Evolutionary conservation across 2,888 invertebrate genomes (phyloP).

Genomic region (Drosophila niveifrons): DNA sequence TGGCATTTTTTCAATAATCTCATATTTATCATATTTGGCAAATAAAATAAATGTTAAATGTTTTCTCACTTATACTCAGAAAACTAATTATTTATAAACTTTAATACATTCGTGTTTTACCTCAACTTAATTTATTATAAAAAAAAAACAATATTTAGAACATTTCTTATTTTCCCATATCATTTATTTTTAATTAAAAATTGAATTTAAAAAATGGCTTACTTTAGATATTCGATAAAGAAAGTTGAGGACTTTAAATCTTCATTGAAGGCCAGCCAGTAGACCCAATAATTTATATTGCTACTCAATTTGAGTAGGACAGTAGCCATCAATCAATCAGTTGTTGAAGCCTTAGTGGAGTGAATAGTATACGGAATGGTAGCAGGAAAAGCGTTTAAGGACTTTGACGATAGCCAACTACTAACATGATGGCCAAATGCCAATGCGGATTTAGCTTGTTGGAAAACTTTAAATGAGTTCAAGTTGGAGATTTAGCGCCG

Average conservation of each 20-base stretch:
- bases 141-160: too few relatives aligned
- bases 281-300: constrained; percentile 13
- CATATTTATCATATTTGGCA: too few relatives aligned
- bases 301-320: neutral
- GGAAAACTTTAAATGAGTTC: constrained; percentile 78
- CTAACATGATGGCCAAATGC: constrained; percentile 66
- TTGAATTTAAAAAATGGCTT: too few relatives aligned
- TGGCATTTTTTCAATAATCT: too few relatives aligned
- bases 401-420: constrained; percentile 64
- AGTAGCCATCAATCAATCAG: constrained; percentile 17
- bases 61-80: too few relatives aligned
- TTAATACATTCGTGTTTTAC: too few relatives aligned
- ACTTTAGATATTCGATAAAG: too few relatives aligned
- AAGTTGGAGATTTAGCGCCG: constrained; percentile 63
- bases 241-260: neutral
- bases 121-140: too few relatives aligned
- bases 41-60: too few relatives aligned
- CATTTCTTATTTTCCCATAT: too few relatives aligned
- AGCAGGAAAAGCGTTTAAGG: constrained; percentile 64
- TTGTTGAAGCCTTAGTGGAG: constrained; percentile 27
- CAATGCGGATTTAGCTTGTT: constrained; percentile 75
- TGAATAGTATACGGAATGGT: constrained; percentile 44
- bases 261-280: neutral
- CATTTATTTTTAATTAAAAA: too few relatives aligned
- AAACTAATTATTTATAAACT: too few relatives aligned